Percentiles rank a stretch among this genome's conserved stretches.
phyloP scores from a whole-genome alignment of 2,797 vertebrate genomes.

The Dendrocincla tyrannina region DNA sequence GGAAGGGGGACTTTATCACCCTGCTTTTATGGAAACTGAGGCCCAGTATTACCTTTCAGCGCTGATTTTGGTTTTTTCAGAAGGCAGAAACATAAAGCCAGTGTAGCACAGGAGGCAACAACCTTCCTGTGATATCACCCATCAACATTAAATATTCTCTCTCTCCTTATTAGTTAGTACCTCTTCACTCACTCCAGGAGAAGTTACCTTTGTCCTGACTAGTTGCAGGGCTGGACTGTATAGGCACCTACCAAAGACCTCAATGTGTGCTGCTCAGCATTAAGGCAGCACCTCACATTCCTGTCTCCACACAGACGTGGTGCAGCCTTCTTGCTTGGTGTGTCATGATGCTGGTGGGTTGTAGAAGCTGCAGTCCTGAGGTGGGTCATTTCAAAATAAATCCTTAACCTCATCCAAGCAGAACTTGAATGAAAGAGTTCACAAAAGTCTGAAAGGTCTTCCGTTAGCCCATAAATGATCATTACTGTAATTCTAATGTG shows the following conservation, averaged over 20 bases:
- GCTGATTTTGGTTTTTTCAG: background rate
- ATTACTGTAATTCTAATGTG: background rate
- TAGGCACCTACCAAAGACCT: background rate
- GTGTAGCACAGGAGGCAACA: background rate
- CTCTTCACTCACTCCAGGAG: conserved; percentile 2
- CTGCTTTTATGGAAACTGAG: background rate
- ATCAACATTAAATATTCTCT: background rate
- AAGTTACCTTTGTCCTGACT: conserved; percentile 5
- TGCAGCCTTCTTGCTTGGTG: background rate
- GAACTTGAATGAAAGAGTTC: background rate
- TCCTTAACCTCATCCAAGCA: background rate
- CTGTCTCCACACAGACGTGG: background rate
- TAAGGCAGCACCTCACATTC: background rate
- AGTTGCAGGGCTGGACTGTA: background rate
- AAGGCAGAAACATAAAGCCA: background rate
- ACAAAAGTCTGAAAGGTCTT: background rate
- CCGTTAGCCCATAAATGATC: fast-evolving
- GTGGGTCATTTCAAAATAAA: background rate
- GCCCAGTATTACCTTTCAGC: background rate
- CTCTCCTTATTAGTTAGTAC: background rate
- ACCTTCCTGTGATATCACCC: background rate
- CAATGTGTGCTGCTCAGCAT: background rate
- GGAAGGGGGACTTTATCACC: background rate
- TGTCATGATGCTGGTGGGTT: background rate
- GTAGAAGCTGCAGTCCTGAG: conserved; percentile 3